These are phyloP conservation scores for Caradrina clavipalpis DNA, from an alignment of 2,888 invertebrate genomes.

Conservation along the genomic window DNA sequence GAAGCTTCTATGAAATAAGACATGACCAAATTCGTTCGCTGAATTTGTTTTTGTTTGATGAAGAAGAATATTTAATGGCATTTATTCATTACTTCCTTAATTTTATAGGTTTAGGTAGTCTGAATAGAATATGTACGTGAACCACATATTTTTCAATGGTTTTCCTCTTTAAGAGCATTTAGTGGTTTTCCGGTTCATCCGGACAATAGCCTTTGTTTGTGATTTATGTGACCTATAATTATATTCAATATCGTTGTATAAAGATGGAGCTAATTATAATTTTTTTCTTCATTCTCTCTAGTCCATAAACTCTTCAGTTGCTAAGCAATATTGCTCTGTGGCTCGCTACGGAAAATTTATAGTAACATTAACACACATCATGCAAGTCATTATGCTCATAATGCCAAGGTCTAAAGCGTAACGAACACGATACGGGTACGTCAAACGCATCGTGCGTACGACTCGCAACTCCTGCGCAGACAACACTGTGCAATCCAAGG, in stretches of 20 bases:
- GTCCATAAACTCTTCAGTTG: constrained; percentile 13
- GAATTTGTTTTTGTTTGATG: background rate
- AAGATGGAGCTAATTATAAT: background rate
- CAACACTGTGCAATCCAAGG: too few species aligned
- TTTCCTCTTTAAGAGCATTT: constrained; percentile 30
- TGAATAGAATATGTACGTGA: background rate
- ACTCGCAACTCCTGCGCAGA: constrained; percentile 31
- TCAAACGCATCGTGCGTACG: constrained; percentile 40
- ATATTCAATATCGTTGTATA: background rate
- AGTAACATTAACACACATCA: constrained; percentile 29
- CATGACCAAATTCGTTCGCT: background rate
- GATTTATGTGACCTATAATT: background rate
- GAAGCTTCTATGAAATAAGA: background rate
- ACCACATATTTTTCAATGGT: constrained; percentile 2
- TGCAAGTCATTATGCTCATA: constrained; percentile 49
- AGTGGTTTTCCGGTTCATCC: constrained; percentile 34
- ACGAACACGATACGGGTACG: constrained; percentile 39
- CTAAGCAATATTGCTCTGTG: constrained; percentile 16
- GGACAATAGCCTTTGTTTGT: constrained; percentile 20
- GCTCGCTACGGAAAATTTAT: constrained; percentile 41
- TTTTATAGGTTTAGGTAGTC: background rate
- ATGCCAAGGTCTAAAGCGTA: constrained; percentile 50
- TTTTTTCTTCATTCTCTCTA: background rate
- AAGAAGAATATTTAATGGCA: background rate
- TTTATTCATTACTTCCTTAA: constrained; percentile 9